Evolutionary conservation across 2,888 invertebrate genomes (phyloP), one percentile per base, ranked within the genome.

Genomic region (Uropetala carovei): DNA sequence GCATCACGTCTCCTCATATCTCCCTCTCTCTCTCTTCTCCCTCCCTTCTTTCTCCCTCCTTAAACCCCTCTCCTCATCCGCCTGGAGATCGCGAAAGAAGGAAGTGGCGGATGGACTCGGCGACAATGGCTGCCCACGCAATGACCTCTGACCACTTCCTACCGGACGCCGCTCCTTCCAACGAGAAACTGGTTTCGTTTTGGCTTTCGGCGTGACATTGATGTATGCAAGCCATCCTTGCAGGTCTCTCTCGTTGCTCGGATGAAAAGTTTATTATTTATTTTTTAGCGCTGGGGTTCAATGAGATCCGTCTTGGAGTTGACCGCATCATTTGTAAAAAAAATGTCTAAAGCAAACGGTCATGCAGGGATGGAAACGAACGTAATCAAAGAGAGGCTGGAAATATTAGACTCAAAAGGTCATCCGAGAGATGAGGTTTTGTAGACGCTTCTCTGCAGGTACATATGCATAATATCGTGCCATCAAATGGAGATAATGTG

Each of bases 81-180:
- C 43, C 82, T 9, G 82, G 16, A 0, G 5, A 8, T 2, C 30
- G 57, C 58, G n/a, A 18, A 14, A 30, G 14, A n/a, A 57, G 57
- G 85, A 85, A 16, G 58, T n/a, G 58, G 22, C n/a, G 9, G 22
- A 57, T 58, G n/a, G 64, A 64, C 16, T 10, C 64, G 64, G 64
- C 64, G 64, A 43, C 43, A 43, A 43, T 18, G 2, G 75, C 82
- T 16, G 56, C 83, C 83, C 83, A 83, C 83, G 83, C 57, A 56
- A 11, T 83, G 83, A 57, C 83, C 83, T 16, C 59, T 86, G 86
- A 86, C 86, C 86, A 59, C 22, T 60, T 60, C 86, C 86, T 86
- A 59, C 86, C 30, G 60, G 86, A 86, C 59, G 60, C 86, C 86
- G 30, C 86, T 86, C 85, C 86, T 18, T n/a, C 13, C 86, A 8